Evolutionary conservation across 2,888 invertebrate species (phyloP).

Genomic region (Thyatira batis): DNA sequence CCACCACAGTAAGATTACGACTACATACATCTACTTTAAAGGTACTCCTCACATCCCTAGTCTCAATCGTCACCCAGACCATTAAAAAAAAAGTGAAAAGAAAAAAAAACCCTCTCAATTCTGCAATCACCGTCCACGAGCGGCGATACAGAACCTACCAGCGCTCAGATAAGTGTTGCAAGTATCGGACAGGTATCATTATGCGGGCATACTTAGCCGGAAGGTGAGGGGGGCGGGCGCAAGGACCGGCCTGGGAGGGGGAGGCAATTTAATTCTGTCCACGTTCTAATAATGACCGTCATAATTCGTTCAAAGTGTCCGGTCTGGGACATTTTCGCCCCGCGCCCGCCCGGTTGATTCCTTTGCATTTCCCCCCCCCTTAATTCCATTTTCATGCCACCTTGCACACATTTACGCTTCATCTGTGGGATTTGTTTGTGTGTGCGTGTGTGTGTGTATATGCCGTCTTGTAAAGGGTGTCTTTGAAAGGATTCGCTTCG

Average conservation of each 20-base stretch:
- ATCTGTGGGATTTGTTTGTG: constrained; percentile 50
- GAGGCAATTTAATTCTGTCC: constrained; percentile 85
- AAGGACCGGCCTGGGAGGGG: constrained; percentile 43
- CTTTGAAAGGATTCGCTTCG: constrained; percentile 10
- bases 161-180: constrained; percentile 65
- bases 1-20: too few species aligned
- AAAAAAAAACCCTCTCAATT: too few species aligned
- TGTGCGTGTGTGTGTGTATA: constrained; percentile 37
- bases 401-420: constrained; percentile 75
- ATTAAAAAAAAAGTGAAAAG: constrained; percentile 23
- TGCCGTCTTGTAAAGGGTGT: constrained; percentile 19
- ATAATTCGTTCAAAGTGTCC: constrained; percentile 85
- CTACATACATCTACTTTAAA: too few species aligned
- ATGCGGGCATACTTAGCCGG: constrained; percentile 78
- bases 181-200: constrained; percentile 80
- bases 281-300: constrained; percentile 85
- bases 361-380: constrained; percentile 79
- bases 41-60: too few species aligned
- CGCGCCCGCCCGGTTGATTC: constrained; percentile 66
- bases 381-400: constrained; percentile 81
- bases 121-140: constrained; percentile 19
- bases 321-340: constrained; percentile 79
- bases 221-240: constrained; percentile 51
- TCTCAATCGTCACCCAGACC: constrained; percentile 26
- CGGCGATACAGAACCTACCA: constrained; percentile 47